phyloP scores from a whole-genome alignment of 2,888 invertebrate genomes.

The Lycia hirtaria region DNA sequence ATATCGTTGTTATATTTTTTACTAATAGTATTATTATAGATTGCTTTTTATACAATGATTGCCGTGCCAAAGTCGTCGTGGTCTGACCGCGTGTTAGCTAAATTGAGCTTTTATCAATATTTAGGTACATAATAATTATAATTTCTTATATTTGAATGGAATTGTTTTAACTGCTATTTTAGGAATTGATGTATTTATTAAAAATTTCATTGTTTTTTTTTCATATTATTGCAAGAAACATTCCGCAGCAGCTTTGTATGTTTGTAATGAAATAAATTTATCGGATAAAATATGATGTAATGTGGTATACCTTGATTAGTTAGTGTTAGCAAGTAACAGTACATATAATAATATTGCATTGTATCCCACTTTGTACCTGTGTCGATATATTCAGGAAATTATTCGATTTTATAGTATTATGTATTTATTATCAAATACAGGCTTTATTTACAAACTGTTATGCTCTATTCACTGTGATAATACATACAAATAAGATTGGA shows the following conservation, averaged over 20 bases:
- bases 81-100: constrained; percentile 48
- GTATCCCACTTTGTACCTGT: constrained; percentile 22
- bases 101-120: constrained; percentile 41
- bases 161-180: constrained; percentile 30
- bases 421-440: constrained; percentile 13
- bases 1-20: constrained; percentile 22
- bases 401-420: constrained; percentile 8
- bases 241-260: constrained; percentile 45
- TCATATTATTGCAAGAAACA: constrained; percentile 42
- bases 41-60: constrained; percentile 51
- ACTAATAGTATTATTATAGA: constrained; percentile 17
- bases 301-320: constrained; percentile 30
- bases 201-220: constrained; percentile 7
- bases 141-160: constrained; percentile 42
- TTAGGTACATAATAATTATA: constrained; percentile 44
- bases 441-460: constrained; percentile 40
- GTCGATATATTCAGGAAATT: constrained; percentile 7
- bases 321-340: constrained; percentile 22
- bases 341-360: constrained; percentile 16
- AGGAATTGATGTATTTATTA: constrained; percentile 21
- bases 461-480: constrained; percentile 73
- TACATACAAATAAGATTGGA: constrained; percentile 40
- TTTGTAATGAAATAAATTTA: constrained; percentile 24
- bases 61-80: constrained; percentile 66
- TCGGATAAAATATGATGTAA: constrained; percentile 22